phyloP scores from a whole-genome alignment of 2,888 invertebrate genomes.

The Cataglyphis altisquamis region DNA sequence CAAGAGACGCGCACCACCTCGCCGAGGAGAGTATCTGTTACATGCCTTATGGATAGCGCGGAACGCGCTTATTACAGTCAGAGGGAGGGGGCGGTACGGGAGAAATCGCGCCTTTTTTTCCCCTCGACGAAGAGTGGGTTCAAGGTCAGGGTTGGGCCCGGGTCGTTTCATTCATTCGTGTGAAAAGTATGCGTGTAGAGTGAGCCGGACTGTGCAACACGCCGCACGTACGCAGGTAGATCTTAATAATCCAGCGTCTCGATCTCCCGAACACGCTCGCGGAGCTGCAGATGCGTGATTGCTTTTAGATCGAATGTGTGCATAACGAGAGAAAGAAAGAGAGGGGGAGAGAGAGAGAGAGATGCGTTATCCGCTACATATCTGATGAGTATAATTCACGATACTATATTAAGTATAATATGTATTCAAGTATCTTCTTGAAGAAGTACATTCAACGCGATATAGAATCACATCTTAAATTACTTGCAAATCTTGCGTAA shows the following conservation, averaged over 20 bases:
- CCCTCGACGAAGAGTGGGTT: constrained; percentile 73
- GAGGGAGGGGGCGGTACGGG: constrained; percentile 61
- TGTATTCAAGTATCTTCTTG: constrained; percentile 10
- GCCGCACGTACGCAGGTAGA: constrained; percentile 27
- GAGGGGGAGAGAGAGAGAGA: background rate
- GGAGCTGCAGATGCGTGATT: constrained; percentile 24
- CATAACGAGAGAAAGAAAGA: background rate
- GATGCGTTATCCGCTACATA: background rate
- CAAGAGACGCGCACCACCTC: constrained; percentile 57
- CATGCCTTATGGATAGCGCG: constrained; percentile 76
- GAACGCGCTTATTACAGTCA: constrained; percentile 81
- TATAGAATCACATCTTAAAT: constrained; percentile 12
- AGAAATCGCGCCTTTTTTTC: constrained; percentile 70
- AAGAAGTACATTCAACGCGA: constrained; percentile 1
- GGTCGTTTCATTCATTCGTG: constrained; percentile 80
- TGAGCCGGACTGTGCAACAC: constrained; percentile 21
- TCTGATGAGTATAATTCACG: constrained; percentile 28
- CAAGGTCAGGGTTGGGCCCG: constrained; percentile 80
- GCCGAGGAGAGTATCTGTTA: constrained; percentile 73
- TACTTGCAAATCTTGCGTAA: background rate
- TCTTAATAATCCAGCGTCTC: constrained; percentile 45
- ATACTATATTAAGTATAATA: background rate
- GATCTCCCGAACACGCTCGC: constrained; percentile 32
- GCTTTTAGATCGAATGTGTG: constrained; percentile 46
- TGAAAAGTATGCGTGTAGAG: constrained; percentile 74